Conservation (phyloP, 2,113 vertebrate species). For the Clarias batrachus region DNA sequence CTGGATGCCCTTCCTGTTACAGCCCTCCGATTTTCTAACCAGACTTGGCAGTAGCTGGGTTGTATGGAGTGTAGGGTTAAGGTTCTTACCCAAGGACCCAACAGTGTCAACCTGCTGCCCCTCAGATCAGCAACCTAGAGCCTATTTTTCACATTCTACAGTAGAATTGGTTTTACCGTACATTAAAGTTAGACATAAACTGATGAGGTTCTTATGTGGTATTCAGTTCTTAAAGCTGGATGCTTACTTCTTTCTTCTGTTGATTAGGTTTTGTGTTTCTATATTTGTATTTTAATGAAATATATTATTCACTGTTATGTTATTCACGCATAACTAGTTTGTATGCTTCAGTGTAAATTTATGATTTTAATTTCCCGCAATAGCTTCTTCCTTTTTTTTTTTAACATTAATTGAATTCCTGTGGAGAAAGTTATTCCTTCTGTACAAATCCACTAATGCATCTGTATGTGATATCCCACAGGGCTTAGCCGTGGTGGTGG, state of each 20-base stretch:
- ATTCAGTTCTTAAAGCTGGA: neutral
- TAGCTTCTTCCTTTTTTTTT: neutral
- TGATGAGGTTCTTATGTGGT: neutral
- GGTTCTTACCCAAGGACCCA: no score
- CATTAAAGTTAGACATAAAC: neutral
- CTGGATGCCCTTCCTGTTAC: no score
- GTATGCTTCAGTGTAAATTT: neutral
- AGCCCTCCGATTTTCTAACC: no score
- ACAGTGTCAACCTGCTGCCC: no score
- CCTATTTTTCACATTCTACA: neutral
- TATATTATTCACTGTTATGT: constrained; percentile 11
- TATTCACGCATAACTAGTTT: constrained; percentile 5
- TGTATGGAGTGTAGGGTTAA: no score
- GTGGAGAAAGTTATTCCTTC: constrained; percentile 4
- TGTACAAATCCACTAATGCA: constrained; percentile 6
- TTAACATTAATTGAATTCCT: constrained; percentile 19
- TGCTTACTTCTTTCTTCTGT: neutral
- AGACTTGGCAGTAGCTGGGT: no score
- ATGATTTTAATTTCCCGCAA: constrained; percentile 11
- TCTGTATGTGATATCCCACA: constrained; percentile 24
- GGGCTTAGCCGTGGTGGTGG: neutral
- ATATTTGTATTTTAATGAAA: neutral
- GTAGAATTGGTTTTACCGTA: neutral
- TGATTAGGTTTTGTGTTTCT: neutral
- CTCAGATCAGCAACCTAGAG: no score